Percentiles rank a stretch among this genome's conserved stretches.
Evolutionary conservation across 2,888 invertebrate genomes (phyloP).

Genomic region (Andrena marginata): DNA sequence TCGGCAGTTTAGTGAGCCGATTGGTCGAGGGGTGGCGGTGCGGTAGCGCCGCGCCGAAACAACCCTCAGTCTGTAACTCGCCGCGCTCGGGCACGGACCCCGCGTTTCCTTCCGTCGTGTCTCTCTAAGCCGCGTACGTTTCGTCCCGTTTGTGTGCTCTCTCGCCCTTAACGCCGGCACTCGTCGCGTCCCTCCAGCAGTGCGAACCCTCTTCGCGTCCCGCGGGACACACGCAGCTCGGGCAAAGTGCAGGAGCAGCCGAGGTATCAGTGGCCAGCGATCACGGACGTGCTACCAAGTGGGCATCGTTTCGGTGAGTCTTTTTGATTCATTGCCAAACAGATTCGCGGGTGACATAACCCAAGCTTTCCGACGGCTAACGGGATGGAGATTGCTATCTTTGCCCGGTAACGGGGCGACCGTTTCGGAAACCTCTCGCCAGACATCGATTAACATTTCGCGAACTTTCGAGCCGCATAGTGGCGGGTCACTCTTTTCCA

Average conservation of each 20-base stretch:
- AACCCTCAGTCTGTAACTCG: constrained; percentile 69
- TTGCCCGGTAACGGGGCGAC: not conserved
- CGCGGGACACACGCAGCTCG: not conserved
- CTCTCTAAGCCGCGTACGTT: constrained; percentile 19
- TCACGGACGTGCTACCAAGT: constrained; percentile 29
- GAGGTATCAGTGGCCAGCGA: constrained; percentile 11
- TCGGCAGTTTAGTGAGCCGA: constrained; percentile 48
- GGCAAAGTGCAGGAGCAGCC: constrained; percentile 5
- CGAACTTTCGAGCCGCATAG: not conserved
- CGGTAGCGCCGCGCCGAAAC: constrained; percentile 60
- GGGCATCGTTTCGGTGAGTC: constrained; percentile 59
- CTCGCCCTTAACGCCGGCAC: not conserved
- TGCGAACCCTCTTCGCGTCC: not conserved
- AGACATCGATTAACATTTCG: not conserved
- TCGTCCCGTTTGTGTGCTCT: constrained; percentile 21
- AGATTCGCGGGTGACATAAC: constrained; percentile 52
- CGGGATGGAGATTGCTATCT: not conserved
- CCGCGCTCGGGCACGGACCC: constrained; percentile 54
- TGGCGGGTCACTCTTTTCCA: not conserved
- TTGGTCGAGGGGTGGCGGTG: constrained; percentile 65
- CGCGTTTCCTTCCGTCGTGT: constrained; percentile 16
- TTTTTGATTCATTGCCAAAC: constrained; percentile 55
- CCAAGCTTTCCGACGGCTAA: not conserved
- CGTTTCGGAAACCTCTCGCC: not conserved
- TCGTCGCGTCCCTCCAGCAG: constrained; percentile 4